These are phyloP conservation scores for Xerus inauris DNA, from an alignment of 2,113 vertebrate genomes.

Conservation along the genomic window DNA sequence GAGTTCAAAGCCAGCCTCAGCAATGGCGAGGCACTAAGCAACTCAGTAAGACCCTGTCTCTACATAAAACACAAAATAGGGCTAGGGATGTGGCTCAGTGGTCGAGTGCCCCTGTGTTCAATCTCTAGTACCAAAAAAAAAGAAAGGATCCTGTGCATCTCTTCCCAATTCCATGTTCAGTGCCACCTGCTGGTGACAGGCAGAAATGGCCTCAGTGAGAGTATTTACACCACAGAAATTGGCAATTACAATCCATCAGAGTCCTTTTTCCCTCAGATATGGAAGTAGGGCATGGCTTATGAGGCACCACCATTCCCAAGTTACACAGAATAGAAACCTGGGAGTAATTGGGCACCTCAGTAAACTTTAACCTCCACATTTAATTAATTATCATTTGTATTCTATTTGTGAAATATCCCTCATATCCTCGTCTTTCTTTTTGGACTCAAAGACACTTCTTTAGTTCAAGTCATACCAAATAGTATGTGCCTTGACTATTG, in stretches of 20 bases:
- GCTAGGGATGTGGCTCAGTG: too few relatives aligned
- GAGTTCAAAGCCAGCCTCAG: too few relatives aligned
- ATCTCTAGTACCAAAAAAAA: too few relatives aligned
- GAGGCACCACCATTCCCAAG: neutral
- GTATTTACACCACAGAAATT: neutral
- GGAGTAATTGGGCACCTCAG: neutral
- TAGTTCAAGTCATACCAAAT: neutral
- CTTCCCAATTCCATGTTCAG: neutral
- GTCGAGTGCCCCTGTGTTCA: too few relatives aligned
- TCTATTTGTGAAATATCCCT: neutral
- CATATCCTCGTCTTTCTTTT: neutral
- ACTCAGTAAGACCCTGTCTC: too few relatives aligned
- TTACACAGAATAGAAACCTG: neutral
- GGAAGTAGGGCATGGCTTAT: neutral
- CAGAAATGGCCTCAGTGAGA: too few relatives aligned
- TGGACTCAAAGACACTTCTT: neutral
- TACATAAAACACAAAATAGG: too few relatives aligned
- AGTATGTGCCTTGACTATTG: rapidly evolving
- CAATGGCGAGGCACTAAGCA: too few relatives aligned
- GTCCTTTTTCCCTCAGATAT: neutral
- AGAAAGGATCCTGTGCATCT: neutral
- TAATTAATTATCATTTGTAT: neutral
- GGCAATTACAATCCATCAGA: neutral
- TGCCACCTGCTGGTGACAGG: rapidly evolving
- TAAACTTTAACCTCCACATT: neutral